Percentiles rank a stretch among this genome's conserved stretches.
phyloP scores from a whole-genome alignment of 2,888 invertebrate species.

The Pristionchus fissidentatus region DNA sequence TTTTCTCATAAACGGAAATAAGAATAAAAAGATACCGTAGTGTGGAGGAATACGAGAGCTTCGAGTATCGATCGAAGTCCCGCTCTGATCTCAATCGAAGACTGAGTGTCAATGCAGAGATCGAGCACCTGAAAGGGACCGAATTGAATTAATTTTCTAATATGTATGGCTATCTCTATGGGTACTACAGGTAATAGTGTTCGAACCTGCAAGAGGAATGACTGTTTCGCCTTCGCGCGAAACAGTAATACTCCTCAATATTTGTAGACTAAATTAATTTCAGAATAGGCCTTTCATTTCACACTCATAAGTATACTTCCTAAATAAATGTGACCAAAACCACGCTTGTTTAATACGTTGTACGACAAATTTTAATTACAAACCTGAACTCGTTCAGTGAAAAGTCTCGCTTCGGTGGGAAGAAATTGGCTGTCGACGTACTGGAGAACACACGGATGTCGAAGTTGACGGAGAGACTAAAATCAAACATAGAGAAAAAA shows the following conservation, averaged over 20 bases:
- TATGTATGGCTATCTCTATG: background rate
- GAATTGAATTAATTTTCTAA: background rate
- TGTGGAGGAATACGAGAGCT: slow-evolving; percentile 47
- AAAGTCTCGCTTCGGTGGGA: background rate
- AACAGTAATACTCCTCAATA: no score
- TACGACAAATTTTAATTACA: background rate
- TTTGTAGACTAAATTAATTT: no score
- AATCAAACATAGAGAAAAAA: no score
- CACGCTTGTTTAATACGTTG: background rate
- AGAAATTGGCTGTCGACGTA: slow-evolving; percentile 11
- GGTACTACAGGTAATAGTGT: no score
- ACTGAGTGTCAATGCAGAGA: slow-evolving; percentile 43
- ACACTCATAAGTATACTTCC: no score
- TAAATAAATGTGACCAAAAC: no score
- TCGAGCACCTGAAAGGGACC: slow-evolving; percentile 22
- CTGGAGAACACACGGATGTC: slow-evolving; percentile 46
- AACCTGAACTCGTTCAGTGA: slow-evolving; percentile 49
- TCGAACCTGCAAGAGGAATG: background rate
- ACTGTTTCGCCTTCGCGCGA: no score
- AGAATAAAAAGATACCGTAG: background rate
- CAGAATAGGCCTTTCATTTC: no score
- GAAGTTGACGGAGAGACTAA: slow-evolving; percentile 45
- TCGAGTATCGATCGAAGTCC: slow-evolving; percentile 46
- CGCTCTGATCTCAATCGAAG: slow-evolving; percentile 34
- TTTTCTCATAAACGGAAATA: background rate